Percentiles rank a stretch among this genome's conserved stretches.
Evolutionary conservation across 2,888 invertebrate genomes (phyloP).

Genomic region (Philereme vetulata): DNA sequence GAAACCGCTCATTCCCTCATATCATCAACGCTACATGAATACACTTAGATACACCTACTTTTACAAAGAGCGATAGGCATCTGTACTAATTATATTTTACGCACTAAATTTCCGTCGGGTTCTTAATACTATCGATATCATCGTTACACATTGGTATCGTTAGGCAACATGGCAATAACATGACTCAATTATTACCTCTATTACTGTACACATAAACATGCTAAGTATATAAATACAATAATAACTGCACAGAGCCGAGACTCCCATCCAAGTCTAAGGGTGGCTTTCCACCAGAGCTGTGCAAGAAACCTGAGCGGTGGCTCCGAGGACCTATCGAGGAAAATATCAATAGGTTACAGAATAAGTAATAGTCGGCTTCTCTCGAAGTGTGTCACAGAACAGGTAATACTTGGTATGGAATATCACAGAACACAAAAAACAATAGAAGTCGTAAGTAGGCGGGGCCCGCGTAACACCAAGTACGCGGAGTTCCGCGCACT

Average conservation of each 20-base stretch:
- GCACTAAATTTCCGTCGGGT: background rate
- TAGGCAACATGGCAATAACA: conserved; percentile 15
- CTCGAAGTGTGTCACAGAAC: too few relatives aligned
- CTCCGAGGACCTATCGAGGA: too few relatives aligned
- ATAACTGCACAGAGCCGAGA: conserved; percentile 2
- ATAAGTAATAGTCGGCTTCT: too few relatives aligned
- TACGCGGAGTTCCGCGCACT: too few relatives aligned
- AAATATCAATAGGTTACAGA: too few relatives aligned
- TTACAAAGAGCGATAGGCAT: background rate
- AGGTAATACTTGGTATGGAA: too few relatives aligned
- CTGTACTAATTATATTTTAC: background rate
- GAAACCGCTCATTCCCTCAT: too few relatives aligned
- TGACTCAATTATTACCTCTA: background rate
- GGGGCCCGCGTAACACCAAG: too few relatives aligned
- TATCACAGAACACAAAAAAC: too few relatives aligned
- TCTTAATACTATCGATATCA: conserved; percentile 14
- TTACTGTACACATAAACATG: conserved; percentile 12
- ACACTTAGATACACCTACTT: background rate
- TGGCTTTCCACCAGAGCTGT: background rate
- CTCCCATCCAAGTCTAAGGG: background rate
- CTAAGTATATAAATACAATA: conserved; percentile 4
- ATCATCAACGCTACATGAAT: too few relatives aligned
- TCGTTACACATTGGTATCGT: conserved; percentile 19
- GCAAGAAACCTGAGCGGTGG: background rate
- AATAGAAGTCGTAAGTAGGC: too few relatives aligned